These are phyloP conservation scores for Physella acuta DNA, from an alignment of 1,140 invertebrate genomes.

Conservation along the genomic window DNA sequence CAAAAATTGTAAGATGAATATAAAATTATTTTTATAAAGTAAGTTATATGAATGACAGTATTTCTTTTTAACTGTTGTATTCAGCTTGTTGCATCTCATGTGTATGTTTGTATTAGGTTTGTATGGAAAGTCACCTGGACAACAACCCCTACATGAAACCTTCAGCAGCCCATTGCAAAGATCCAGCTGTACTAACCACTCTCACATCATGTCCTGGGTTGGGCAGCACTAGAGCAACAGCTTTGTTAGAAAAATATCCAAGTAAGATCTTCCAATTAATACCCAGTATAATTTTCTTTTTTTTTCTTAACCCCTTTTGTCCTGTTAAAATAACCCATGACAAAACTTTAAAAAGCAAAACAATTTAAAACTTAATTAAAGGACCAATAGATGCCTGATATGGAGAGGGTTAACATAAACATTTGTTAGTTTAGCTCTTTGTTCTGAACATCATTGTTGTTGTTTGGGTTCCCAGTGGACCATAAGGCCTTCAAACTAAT, in stretches of 20 bases:
- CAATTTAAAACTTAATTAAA: neutral
- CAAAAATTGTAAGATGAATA: no score
- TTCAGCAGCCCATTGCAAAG: neutral
- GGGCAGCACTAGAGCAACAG: neutral
- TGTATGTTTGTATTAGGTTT: no score
- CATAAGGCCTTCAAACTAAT: no score
- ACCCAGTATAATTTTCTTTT: no score
- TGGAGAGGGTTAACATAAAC: no score
- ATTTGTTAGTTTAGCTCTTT: neutral
- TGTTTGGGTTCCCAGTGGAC: no score
- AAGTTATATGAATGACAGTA: no score
- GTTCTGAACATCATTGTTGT: neutral
- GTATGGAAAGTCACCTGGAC: neutral
- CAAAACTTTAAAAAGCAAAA: neutral
- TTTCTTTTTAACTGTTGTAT: neutral
- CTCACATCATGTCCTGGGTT: constrained; percentile 10
- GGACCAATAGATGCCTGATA: neutral
- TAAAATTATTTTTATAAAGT: no score
- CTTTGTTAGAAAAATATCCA: constrained; percentile 10
- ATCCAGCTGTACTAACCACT: neutral
- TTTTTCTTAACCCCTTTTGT: neutral
- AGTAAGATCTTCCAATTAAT: neutral
- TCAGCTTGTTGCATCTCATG: neutral
- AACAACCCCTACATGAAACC: constrained; percentile 14
- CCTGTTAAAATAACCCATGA: neutral